phyloP scores from a whole-genome alignment of 2,888 invertebrate species.

The Epinotia bilunana region DNA sequence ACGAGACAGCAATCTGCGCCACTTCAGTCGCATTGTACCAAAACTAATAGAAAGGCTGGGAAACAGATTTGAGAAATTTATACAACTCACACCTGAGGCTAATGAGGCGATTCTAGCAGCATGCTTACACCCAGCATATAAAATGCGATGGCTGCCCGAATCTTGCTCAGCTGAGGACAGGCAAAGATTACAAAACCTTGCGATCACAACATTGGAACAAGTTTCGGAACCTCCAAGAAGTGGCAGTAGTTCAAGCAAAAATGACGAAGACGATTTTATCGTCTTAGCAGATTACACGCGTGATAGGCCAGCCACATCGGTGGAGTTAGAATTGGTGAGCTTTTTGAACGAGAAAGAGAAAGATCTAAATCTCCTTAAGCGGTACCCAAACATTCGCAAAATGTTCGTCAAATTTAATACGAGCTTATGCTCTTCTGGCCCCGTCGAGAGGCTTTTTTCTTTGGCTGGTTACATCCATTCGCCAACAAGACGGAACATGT shows the following conservation, averaged over 20 bases:
- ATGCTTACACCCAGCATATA: too few species aligned
- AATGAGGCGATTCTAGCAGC: too few species aligned
- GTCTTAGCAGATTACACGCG: too few species aligned
- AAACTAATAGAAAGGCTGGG: background rate
- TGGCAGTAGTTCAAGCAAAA: too few species aligned
- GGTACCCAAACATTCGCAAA: slow-evolving; percentile 2
- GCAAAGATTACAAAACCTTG: too few species aligned
- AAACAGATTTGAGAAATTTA: background rate
- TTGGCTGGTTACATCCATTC: slow-evolving; percentile 45
- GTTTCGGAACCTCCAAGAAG: too few species aligned
- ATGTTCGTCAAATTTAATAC: slow-evolving; percentile 5
- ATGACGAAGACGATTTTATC: too few species aligned
- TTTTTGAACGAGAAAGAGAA: background rate
- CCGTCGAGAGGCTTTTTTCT: slow-evolving; percentile 40
- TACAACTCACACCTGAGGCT: too few species aligned
- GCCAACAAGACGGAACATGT: slow-evolving; percentile 45
- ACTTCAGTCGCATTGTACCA: background rate
- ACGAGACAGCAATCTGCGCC: background rate
- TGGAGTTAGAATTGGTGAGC: background rate
- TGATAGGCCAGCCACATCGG: background rate
- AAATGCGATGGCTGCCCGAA: too few species aligned
- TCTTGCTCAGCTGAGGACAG: too few species aligned
- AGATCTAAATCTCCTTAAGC: background rate
- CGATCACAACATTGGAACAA: too few species aligned
- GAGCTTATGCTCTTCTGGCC: slow-evolving; percentile 2